Evolutionary conservation across 2,797 vertebrate genomes (phyloP).

Genomic region (Choloepus didactylus): DNA sequence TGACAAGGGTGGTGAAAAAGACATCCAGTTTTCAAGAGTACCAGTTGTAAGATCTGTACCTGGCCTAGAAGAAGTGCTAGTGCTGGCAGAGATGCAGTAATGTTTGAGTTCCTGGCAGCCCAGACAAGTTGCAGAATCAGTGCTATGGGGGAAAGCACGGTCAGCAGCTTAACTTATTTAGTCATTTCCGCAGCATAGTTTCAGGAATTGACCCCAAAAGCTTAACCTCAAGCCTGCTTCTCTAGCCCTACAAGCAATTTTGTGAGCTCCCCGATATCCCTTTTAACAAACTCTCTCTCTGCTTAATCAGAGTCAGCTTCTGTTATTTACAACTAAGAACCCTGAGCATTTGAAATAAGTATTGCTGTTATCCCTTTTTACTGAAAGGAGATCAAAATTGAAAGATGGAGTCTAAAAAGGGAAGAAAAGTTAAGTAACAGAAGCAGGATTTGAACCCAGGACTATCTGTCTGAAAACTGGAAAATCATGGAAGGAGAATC

Average conservation of each 20-base stretch:
- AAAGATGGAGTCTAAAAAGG: background rate
- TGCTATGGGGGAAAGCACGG: background rate
- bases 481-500: background rate
- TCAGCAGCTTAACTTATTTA: slow-evolving; percentile 18
- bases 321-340: background rate
- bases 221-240: slow-evolving; percentile 42
- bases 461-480: background rate
- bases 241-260: background rate
- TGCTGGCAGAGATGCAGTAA: background rate
- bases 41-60: background rate
- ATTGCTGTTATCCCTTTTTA: background rate
- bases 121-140: background rate
- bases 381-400: background rate
- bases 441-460: slow-evolving; percentile 23
- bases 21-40: background rate
- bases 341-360: background rate
- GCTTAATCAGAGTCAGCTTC: background rate
- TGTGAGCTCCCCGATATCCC: background rate
- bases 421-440: background rate
- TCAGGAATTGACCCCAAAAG: background rate
- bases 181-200: background rate
- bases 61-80: background rate
- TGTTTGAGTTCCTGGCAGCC: background rate
- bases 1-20: background rate
- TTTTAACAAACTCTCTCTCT: slow-evolving; percentile 7